These are phyloP conservation scores for Anoplophora glabripennis DNA, from an alignment of 1,140 invertebrate species.

Conservation along the genomic window DNA sequence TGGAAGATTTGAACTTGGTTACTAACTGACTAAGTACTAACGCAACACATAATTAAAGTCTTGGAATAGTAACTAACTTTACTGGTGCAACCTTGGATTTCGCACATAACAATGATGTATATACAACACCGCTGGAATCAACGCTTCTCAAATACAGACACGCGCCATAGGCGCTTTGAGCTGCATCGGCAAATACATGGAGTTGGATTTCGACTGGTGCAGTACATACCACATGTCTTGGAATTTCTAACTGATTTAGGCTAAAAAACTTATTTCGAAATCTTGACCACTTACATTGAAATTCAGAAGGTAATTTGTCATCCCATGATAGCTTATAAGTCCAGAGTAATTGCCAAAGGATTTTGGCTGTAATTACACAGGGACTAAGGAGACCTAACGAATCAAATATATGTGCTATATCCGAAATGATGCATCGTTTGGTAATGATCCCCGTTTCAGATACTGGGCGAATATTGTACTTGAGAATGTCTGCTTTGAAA, in stretches of 20 bases:
- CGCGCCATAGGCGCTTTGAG: conserved; percentile 40
- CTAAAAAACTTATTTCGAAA: conserved; percentile 14
- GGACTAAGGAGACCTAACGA: conserved; percentile 40
- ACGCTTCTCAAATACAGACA: conserved; percentile 33
- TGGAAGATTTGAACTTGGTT: neutral
- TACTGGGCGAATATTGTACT: conserved; percentile 26
- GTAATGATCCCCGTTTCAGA: conserved; percentile 14
- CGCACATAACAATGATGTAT: conserved; percentile 48
- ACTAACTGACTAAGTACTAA: conserved; percentile 21
- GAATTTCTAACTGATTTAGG: conserved; percentile 4
- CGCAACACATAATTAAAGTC: conserved; percentile 31
- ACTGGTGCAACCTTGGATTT: conserved; percentile 36
- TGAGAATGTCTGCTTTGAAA: conserved; percentile 27
- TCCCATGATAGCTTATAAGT: conserved; percentile 46
- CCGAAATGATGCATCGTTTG: conserved; percentile 37
- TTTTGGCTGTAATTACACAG: conserved; percentile 44
- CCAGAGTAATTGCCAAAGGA: conserved; percentile 49
- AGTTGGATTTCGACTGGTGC: conserved; percentile 21
- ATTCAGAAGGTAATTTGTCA: conserved; percentile 14
- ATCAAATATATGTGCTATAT: conserved; percentile 36
- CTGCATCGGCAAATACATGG: conserved; percentile 46
- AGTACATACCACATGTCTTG: neutral
- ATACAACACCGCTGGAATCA: conserved; percentile 7
- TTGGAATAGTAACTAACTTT: conserved; percentile 28
- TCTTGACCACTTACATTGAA: neutral